Evolutionary conservation across 2,888 invertebrate genomes (phyloP).

Genomic region (Sympetrum striolatum): DNA sequence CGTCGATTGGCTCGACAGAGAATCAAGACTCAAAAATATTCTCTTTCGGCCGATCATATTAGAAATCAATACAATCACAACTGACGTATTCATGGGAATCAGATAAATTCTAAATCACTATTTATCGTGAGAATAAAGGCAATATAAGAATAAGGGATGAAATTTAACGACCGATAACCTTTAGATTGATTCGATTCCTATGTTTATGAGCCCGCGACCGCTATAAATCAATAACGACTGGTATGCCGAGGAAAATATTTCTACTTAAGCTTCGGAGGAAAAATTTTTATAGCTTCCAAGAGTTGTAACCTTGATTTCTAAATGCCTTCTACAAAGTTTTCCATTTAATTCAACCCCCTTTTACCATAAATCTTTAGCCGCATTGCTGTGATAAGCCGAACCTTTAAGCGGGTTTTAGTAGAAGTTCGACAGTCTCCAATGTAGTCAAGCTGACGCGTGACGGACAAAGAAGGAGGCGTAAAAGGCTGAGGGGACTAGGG

Average conservation of each 20-base stretch:
- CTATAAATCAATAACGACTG: background rate
- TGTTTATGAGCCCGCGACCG: background rate
- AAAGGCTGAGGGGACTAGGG: background rate
- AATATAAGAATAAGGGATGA: too few relatives aligned
- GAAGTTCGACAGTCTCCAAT: background rate
- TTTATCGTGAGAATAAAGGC: too few relatives aligned
- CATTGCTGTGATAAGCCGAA: background rate
- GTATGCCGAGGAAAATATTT: background rate
- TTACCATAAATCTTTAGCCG: conserved; percentile 24
- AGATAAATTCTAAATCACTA: too few relatives aligned
- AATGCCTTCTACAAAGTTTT: conserved; percentile 2
- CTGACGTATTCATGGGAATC: too few relatives aligned
- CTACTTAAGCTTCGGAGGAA: background rate
- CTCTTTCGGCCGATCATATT: too few relatives aligned
- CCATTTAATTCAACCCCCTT: conserved; percentile 20
- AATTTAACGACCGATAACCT: background rate
- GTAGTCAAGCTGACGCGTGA: background rate
- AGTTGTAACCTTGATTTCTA: conserved; percentile 18
- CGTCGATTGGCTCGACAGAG: too few relatives aligned
- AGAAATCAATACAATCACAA: too few relatives aligned
- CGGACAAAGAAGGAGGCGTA: background rate
- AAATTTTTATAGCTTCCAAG: conserved; percentile 13
- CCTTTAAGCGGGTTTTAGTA: background rate
- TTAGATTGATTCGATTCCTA: background rate
- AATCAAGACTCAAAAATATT: too few relatives aligned